Percentiles rank a stretch among this genome's conserved stretches.
These are phyloP conservation scores for Eolophus roseicapilla DNA, from an alignment of 2,113 vertebrate species.

Conservation along the genomic window DNA sequence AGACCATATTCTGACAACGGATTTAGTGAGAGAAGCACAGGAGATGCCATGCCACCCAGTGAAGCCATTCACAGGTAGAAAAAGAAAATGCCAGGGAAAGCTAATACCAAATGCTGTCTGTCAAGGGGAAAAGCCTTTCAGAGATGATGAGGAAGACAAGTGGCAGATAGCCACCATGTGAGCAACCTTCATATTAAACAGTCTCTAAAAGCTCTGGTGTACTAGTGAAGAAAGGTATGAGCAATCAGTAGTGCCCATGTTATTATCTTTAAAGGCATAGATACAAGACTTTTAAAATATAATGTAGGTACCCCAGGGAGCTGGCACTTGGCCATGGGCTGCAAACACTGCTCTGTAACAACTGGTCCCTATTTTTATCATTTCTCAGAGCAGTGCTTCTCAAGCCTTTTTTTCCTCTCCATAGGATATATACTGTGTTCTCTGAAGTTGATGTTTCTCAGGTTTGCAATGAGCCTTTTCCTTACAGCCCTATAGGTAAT, in stretches of 20 bases:
- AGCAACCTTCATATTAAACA: background rate
- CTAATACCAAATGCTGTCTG: background rate
- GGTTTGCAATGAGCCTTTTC: background rate
- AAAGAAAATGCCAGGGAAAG: background rate
- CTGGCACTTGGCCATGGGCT: background rate
- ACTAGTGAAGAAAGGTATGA: background rate
- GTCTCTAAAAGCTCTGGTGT: background rate
- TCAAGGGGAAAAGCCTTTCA: background rate
- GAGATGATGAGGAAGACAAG: background rate
- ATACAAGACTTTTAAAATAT: background rate
- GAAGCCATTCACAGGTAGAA: background rate
- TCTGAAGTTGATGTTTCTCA: background rate
- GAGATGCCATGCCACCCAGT: background rate
- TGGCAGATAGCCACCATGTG: background rate
- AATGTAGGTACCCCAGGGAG: background rate
- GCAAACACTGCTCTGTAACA: background rate
- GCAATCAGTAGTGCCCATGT: accelerated
- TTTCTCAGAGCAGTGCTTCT: background rate
- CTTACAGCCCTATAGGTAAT: background rate
- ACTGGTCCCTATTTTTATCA: background rate
- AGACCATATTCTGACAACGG: background rate
- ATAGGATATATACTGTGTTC: background rate
- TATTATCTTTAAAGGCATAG: accelerated
- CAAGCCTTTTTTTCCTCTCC: background rate
- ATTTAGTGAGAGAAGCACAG: background rate